Evolutionary conservation across 2,888 invertebrate species (phyloP).

Genomic region (Rhopalosiphum nymphaeae): DNA sequence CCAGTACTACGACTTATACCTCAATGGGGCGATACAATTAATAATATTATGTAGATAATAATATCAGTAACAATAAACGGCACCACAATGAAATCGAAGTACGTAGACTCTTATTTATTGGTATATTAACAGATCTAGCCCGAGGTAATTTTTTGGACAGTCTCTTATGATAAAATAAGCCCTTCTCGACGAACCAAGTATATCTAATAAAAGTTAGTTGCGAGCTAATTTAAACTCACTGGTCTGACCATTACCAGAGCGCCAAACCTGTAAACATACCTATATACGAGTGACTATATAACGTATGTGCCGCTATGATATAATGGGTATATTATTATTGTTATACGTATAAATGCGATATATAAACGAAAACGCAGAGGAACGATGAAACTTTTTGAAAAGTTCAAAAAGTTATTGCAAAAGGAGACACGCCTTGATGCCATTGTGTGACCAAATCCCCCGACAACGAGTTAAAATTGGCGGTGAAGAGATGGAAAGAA

Average conservation of each 20-base stretch:
- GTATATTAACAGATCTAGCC: neutral
- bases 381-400: neutral
- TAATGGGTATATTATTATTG: neutral
- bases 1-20: neutral
- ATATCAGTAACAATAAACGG: neutral
- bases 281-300: neutral
- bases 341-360: neutral
- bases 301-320: neutral
- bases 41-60: no score
- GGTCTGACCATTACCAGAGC: neutral
- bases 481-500: neutral
- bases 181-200: neutral
- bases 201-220: neutral
- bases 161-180: neutral
- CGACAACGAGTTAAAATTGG: neutral
- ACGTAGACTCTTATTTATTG: neutral
- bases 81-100: neutral
- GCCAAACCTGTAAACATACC: neutral
- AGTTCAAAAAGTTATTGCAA: neutral
- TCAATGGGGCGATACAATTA: no score
- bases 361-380: neutral
- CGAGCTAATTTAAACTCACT: neutral
- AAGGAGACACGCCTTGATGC: neutral
- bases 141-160: neutral
- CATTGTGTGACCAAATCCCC: neutral